Evolutionary conservation across 1,140 invertebrate genomes (phyloP).

Genomic region (Helicorthomorpha holstii): DNA sequence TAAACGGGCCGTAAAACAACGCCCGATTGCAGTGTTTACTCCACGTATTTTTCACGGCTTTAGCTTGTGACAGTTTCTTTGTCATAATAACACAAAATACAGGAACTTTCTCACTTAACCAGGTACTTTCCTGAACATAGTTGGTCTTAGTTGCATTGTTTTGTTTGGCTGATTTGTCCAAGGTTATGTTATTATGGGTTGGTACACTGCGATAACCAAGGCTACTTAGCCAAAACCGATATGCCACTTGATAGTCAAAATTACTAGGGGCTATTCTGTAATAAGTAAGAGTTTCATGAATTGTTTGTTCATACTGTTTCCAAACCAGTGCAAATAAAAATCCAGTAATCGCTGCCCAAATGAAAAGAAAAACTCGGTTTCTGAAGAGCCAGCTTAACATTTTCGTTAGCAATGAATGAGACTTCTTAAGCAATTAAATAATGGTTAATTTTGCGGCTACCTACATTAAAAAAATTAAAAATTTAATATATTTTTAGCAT

Average conservation of each 20-base stretch:
- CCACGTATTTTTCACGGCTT: conserved; percentile 16
- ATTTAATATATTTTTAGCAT: too few species aligned
- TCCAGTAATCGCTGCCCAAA: conserved; percentile 15
- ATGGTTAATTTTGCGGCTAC: too few species aligned
- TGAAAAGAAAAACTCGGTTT: conserved; percentile 10
- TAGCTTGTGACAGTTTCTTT: conserved; percentile 10
- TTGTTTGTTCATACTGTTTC: conserved; percentile 15
- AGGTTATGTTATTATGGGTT: not conserved
- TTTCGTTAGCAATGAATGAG: not conserved
- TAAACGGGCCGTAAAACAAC: conserved; percentile 14
- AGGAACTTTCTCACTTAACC: conserved; percentile 9
- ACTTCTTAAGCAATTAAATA: too few species aligned
- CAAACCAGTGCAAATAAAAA: conserved; percentile 17
- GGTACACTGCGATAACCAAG: not conserved
- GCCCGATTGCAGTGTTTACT: conserved; percentile 16
- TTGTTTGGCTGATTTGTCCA: too few species aligned
- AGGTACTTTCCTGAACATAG: conserved; percentile 7
- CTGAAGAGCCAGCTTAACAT: not conserved
- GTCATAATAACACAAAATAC: conserved; percentile 16
- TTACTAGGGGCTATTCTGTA: conserved; percentile 4
- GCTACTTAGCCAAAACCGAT: not conserved
- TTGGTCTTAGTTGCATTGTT: not conserved
- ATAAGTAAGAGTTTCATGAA: conserved; percentile 7
- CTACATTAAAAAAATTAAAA: too few species aligned
- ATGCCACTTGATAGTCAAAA: not conserved